Evolutionary conservation across 2,113 vertebrate species (phyloP), one percentile per base, ranked within the genome.

Genomic region (Corydoras sp.): DNA sequence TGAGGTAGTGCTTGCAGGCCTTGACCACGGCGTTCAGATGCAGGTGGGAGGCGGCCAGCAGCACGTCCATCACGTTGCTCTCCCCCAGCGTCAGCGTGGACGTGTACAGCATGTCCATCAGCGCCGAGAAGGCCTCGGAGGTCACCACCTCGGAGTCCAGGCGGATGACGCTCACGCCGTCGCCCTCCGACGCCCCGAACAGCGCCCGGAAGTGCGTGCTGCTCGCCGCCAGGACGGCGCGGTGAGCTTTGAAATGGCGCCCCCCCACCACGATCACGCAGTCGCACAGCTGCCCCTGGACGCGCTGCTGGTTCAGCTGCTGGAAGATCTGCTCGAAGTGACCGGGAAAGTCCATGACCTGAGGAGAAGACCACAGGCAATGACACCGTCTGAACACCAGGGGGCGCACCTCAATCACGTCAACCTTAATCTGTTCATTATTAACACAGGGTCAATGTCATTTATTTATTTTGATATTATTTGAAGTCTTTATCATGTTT

Each of bases 41-140:
- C 73, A 99, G 87, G 80, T 99, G 97, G 29, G 97, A 99, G 3
- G 97, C 96, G 9, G 97, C 96, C 49, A 98, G 81, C 76, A 98
- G 88, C 73, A 99, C 89, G 49, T 99, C 97, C 97, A 99, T 99
- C 30, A 99, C 97, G 0, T 99, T 99, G 86, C 96, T 99, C 82
- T 97, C 95, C 8, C 96, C 95, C 2, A 98, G 92, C 93, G 97
- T 96, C 2, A 98, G 92, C 0, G 95, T 98, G 32, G 97, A 99
- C 0, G 95, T 98, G 62, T 99, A 99, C 96, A 99, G 98, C 97
- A 99, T 98, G 85, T 99, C 97, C 66, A 99, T 91, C 58, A 98
- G 90, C 0, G 95, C 95, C 0, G 97, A 94, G 58, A 98, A 99
- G 2, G 97, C 97, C 81, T 99, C 97, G 0, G 96, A 92, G 0